These are phyloP conservation scores for Rhadina sibilatrix DNA, from an alignment of 2,113 vertebrate species.

Conservation along the genomic window DNA sequence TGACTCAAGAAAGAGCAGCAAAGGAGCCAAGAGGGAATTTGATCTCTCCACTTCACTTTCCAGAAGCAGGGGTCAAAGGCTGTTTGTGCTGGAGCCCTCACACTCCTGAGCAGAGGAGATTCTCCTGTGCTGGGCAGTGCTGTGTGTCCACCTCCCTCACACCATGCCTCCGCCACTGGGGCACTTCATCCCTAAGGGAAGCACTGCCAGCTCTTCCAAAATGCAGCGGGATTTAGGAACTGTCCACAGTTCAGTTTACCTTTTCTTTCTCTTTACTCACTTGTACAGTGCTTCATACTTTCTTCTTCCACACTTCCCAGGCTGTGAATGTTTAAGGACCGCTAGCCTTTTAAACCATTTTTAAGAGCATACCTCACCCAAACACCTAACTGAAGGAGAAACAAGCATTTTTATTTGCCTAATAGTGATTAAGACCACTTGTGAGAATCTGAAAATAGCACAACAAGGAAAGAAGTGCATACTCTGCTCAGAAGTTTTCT, in stretches of 20 bases:
- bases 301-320: background rate
- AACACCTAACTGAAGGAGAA: background rate
- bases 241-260: background rate
- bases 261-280: background rate
- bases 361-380: background rate
- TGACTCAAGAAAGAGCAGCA: accelerated
- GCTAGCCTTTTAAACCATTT: background rate
- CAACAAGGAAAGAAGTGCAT: background rate
- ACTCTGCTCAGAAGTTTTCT: background rate
- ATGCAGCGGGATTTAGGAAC: background rate
- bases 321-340: background rate
- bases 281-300: accelerated
- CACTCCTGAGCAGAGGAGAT: accelerated
- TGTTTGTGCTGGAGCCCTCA: too few species aligned
- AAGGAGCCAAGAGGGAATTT: background rate
- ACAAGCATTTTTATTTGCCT: background rate
- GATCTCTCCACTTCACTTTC: accelerated
- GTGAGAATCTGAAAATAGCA: background rate
- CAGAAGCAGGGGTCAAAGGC: accelerated
- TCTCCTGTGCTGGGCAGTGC: accelerated
- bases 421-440: background rate
- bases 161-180: accelerated
- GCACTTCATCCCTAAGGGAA: background rate
- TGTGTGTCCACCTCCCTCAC: accelerated
- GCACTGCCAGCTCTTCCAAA: background rate